These are phyloP conservation scores for Sinosuthora webbiana DNA, from an alignment of 2,113 vertebrate species.

Conservation along the genomic window DNA sequence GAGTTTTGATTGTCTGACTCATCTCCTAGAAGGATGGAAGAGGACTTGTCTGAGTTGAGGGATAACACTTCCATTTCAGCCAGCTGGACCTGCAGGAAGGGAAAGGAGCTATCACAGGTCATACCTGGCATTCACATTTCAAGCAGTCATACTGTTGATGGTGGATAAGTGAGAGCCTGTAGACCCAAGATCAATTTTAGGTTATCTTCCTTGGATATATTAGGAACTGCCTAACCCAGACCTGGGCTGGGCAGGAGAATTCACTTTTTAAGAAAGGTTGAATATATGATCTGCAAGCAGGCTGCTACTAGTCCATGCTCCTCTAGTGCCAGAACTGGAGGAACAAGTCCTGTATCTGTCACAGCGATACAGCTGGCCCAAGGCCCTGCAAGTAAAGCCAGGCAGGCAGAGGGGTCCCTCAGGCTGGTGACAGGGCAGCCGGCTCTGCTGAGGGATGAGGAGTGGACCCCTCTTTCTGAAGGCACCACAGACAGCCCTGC, in stretches of 20 bases:
- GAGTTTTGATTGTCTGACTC: constrained; percentile 86
- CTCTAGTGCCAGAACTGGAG: constrained; percentile 1
- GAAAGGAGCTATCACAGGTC: constrained; percentile 14
- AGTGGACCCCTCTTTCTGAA: background rate
- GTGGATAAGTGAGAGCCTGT: constrained; percentile 41
- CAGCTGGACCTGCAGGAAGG: constrained; percentile 84
- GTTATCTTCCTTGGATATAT: constrained; percentile 18
- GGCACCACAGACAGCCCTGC: background rate
- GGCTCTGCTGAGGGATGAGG: background rate
- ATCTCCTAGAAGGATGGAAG: constrained; percentile 88
- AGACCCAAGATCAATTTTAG: constrained; percentile 28
- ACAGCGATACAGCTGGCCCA: background rate
- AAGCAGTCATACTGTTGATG: constrained; percentile 23
- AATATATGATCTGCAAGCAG: background rate
- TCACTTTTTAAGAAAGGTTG: background rate
- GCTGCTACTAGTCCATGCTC: background rate
- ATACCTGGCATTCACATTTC: background rate
- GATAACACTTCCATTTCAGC: constrained; percentile 96
- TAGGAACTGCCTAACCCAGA: constrained; percentile 25
- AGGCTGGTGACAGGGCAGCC: background rate
- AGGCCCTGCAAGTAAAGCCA: constrained; percentile 24
- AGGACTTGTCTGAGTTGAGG: constrained; percentile 94
- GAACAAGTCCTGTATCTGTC: background rate
- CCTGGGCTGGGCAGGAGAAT: constrained; percentile 4
- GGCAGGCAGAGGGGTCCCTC: background rate